Percentiles rank a stretch among this genome's conserved stretches.
Evolutionary conservation across 1,140 invertebrate species (phyloP).

Genomic region (Cyrtorhinus lividipennis): DNA sequence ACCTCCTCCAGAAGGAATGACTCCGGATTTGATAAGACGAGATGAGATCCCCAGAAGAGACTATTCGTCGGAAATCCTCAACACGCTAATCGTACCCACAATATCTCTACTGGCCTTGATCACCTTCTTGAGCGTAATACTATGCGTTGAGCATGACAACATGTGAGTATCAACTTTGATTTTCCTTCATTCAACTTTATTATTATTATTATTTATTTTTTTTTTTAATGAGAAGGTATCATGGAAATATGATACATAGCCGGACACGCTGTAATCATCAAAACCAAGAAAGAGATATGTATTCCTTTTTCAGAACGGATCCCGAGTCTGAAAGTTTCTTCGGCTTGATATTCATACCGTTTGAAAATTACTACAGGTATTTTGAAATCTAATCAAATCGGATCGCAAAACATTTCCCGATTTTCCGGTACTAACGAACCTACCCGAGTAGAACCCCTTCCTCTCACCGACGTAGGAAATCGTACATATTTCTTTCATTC

Average conservation of each 20-base stretch:
- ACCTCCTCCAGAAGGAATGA: background rate
- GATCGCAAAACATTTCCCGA: too few relatives aligned
- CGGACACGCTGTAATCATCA: too few relatives aligned
- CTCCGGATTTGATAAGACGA: constrained; percentile 37
- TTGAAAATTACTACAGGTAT: constrained; percentile 21
- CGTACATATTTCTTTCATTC: too few relatives aligned
- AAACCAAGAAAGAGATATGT: too few relatives aligned
- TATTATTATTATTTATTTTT: too few relatives aligned
- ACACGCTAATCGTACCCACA: constrained; percentile 53
- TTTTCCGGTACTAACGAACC: too few relatives aligned
- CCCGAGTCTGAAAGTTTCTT: constrained; percentile 23
- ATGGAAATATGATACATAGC: too few relatives aligned
- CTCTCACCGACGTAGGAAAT: too few relatives aligned
- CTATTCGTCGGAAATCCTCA: constrained; percentile 51
- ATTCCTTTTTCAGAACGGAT: constrained; percentile 20
- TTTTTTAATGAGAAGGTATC: too few relatives aligned
- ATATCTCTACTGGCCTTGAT: constrained; percentile 49
- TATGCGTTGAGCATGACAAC: constrained; percentile 62
- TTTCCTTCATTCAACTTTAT: too few relatives aligned
- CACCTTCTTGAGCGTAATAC: constrained; percentile 48
- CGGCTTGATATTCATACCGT: constrained; percentile 25
- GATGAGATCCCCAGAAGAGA: constrained; percentile 47
- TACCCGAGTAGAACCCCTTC: too few relatives aligned
- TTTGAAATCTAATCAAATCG: too few relatives aligned
- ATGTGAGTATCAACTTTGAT: constrained; percentile 44